Evolutionary conservation across 2,888 invertebrate genomes (phyloP), one percentile per base, ranked within the genome.

Genomic region (Apomyelois bistriatella): DNA sequence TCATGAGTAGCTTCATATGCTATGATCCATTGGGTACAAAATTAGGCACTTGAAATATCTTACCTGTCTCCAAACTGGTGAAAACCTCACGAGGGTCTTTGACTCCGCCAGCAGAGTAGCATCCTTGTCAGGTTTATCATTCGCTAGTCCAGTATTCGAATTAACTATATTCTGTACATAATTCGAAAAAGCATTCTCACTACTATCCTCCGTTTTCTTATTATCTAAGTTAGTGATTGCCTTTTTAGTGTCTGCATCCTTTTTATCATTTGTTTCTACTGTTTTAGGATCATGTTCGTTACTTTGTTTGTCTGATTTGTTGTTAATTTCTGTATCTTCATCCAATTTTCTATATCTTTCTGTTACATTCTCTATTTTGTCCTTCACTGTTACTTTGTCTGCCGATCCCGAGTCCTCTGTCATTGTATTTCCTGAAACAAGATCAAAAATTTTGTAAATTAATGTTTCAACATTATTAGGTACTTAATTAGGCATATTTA

Each of bases 51-150:
- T 32, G n/a, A n/a, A 2, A 28, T 15, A 13, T 13, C 38, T 66
- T 68, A 91, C 91, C 87, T 91, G 91, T 70, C 85, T 86, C 81
- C 84, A 87, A 51, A 82, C 66, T 1, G 91, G 91, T 7, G 90
- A 88, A 65, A 90, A 90, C 60, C 80, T 77, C 3, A 71, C 68
- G 1, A 87, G 81, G 15, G 87, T 86, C 40, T 69, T 83, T 0
- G 86, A 75, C 10, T 86, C 82, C 1, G 68, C 60, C 0, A 90
- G 60, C 15, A 86, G 63, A 1, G 62, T 64, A 0, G 68, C 75
- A 51, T 85, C 84, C 54, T 83, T 85, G 8, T 58, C 53, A 22
- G 73, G 60, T 48, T 74, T 71, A 22, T 73, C 70, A 42, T 66
- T 68, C 0, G 55, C 71, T 1, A 83, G 57, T 1, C 75, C 78